A percentile compares a stretch with the other conserved stretches of the same genome.
Conservation (phyloP, 2,888 invertebrate species). For the Tetragnatha montana region DNA sequence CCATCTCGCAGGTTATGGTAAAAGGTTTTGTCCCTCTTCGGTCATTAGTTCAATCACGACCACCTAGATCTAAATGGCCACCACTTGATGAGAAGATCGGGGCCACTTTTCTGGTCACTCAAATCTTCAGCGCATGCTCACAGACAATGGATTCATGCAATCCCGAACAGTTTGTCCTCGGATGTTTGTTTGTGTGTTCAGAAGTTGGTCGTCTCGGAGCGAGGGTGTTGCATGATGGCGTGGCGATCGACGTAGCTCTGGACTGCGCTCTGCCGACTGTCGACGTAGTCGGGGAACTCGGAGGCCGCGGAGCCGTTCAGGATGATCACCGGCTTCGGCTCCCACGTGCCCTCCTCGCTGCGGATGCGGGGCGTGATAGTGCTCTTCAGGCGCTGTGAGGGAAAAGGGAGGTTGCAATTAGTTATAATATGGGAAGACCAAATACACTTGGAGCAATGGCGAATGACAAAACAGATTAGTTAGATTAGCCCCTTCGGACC, state of each 20-base stretch:
- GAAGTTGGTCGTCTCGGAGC: too few relatives aligned
- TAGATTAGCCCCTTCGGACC: too few relatives aligned
- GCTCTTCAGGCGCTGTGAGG: conserved; percentile 48
- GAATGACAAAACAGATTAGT: background rate
- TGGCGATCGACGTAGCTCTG: conserved; percentile 62
- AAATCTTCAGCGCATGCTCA: too few relatives aligned
- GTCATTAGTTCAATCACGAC: too few relatives aligned
- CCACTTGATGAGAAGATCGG: too few relatives aligned
- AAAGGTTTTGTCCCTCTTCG: too few relatives aligned
- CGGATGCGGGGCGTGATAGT: conserved; percentile 57
- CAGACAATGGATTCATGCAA: too few relatives aligned
- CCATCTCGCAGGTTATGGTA: too few relatives aligned
- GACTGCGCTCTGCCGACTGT: conserved; percentile 49
- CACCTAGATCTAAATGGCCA: too few relatives aligned
- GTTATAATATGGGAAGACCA: background rate
- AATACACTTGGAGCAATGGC: background rate
- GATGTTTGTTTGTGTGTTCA: too few relatives aligned
- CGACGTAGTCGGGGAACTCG: conserved; percentile 64
- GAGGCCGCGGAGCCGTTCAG: conserved; percentile 63
- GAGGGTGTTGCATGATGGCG: background rate
- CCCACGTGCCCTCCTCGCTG: conserved; percentile 51
- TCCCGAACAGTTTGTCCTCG: too few relatives aligned
- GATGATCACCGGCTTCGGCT: conserved; percentile 67
- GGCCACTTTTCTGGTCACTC: too few relatives aligned
- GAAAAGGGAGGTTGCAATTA: background rate